Evolutionary conservation across 1,140 invertebrate species (phyloP).

Genomic region (Phocides pigmalion): DNA sequence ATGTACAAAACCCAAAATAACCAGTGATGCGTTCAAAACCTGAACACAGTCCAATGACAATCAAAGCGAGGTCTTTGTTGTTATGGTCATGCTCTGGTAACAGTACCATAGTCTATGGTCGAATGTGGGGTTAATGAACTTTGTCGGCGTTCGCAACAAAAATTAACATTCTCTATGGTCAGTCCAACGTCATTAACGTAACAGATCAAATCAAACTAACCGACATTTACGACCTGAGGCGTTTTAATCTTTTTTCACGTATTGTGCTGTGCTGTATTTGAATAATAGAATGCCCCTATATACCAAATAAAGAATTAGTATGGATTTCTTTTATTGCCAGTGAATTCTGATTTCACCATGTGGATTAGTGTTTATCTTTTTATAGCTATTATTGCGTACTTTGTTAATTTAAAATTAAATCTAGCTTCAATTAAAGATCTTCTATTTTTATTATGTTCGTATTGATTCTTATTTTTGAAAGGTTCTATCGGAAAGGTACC

Average conservation of each 20-base stretch:
- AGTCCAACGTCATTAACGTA: constrained; percentile 60
- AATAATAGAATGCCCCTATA: constrained; percentile 7
- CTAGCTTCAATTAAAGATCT: not conserved
- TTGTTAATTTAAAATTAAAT: not conserved
- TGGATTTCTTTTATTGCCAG: constrained; percentile 18
- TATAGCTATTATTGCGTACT: constrained; percentile 4
- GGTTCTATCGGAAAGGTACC: no score
- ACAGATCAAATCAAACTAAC: constrained; percentile 54
- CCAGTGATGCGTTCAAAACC: constrained; percentile 31
- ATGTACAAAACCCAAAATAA: constrained; percentile 11
- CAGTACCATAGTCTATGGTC: constrained; percentile 69
- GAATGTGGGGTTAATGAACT: constrained; percentile 69
- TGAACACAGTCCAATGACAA: constrained; percentile 29
- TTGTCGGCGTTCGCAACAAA: constrained; percentile 60
- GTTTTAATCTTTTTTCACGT: constrained; percentile 29
- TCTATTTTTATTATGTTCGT: no score
- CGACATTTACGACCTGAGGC: constrained; percentile 45
- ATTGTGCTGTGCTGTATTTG: constrained; percentile 26
- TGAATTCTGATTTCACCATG: constrained; percentile 3
- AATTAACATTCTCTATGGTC: constrained; percentile 73
- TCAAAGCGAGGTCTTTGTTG: constrained; percentile 47
- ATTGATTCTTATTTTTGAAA: no score
- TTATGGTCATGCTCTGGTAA: constrained; percentile 76
- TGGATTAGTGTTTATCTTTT: constrained; percentile 9
- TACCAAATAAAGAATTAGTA: constrained; percentile 3